These are phyloP conservation scores for Pachymerium ferrugineum DNA, from an alignment of 2,888 invertebrate species.

Conservation along the genomic window DNA sequence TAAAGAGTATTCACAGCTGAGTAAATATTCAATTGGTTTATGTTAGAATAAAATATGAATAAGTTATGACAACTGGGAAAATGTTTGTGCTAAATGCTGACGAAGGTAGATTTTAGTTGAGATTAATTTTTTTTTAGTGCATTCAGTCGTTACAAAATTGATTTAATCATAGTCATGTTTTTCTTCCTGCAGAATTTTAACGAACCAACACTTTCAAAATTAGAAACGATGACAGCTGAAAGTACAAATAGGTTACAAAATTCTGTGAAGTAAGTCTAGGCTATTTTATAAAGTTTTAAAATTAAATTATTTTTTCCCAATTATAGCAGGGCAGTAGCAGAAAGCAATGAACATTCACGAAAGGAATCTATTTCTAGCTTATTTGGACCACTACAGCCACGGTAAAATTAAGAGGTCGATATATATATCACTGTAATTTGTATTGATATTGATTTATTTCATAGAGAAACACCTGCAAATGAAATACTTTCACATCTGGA, in stretches of 20 bases:
- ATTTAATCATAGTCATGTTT: background rate
- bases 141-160: background rate
- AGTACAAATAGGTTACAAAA: background rate
- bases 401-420: background rate
- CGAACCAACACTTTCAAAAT: background rate
- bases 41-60: too few relatives aligned
- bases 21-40: too few relatives aligned
- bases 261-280: background rate
- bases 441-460: background rate
- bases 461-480: background rate
- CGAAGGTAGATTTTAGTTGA: too few relatives aligned
- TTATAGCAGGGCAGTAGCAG: background rate
- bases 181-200: background rate
- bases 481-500: slow-evolving; percentile 12
- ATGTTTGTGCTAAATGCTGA: too few relatives aligned
- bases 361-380: background rate
- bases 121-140: too few relatives aligned
- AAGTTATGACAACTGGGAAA: too few relatives aligned
- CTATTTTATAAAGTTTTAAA: background rate
- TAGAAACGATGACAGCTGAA: background rate
- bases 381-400: background rate
- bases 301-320: too few relatives aligned
- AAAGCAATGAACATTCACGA: background rate
- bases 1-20: too few relatives aligned
- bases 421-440: too few relatives aligned